Base-by-base conservation (phyloP, 2,888 invertebrate genomes). In the Dryadula phaetusa region DNA sequence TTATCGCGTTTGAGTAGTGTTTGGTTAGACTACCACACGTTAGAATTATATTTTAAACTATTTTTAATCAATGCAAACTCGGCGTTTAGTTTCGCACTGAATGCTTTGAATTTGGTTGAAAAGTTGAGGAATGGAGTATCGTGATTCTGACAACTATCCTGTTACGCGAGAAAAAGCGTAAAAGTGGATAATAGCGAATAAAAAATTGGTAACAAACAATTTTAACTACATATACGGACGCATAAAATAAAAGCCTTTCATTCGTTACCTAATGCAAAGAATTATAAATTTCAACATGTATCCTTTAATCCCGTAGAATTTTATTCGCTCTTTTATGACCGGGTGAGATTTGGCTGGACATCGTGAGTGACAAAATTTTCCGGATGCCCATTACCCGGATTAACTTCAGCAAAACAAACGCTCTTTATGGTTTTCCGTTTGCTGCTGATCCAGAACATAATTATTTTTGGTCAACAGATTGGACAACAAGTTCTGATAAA, bases 371-470 rank as follows among this genome's bases (percentile, higher is more conserved):
- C 64, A 65, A 68, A 61, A 68, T 68, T 65, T 64, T 60, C 37
- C 42, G 56, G 28, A 49, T 47, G 49, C 56, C 64, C 64, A 68
- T 68, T 68, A 64, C 58, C 47, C 49, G 64, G 62, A 58, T 68
- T 65, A 68, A 62, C 56, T 64, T 16, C 47, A 34, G 32, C 49
- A 42, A 54, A 62, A 47, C 32, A 66, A 69, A 69, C 60, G 52
- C 66, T 69, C 60, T 69, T 63, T 69, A 65, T 64, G 64, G 47
- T 62, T 64, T 64, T 62, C 69, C 66, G 52, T 66, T 69, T 46
- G 62, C 53, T 18, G 42, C 37, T 68, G 61, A 54, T 54, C 20
- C 54, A 37, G 37, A 7, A 54, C 18, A 47, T 47, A 54, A 54
- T 54, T 54, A 54, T 42, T 56, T 63, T 53, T 40, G 47, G 42